A percentile compares a stretch with the other conserved stretches of the same genome.
Conservation (phyloP, 2,113 vertebrate genomes). For the Nerophis ophidion region DNA sequence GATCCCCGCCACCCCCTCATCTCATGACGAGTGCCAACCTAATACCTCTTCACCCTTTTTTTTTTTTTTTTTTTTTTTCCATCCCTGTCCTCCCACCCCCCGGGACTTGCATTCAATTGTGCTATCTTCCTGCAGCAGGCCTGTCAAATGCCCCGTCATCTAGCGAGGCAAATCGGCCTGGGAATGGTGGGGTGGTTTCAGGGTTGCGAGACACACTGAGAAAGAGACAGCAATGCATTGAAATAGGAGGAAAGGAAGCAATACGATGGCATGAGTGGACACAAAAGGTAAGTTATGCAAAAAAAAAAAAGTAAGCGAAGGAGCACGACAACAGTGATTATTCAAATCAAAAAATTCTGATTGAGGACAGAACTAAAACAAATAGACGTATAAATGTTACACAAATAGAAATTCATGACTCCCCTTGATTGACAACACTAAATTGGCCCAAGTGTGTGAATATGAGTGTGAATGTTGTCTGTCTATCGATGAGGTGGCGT, state of each 20-base stretch:
- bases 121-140: constrained; percentile 71
- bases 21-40: constrained; percentile 51
- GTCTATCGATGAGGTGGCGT: too few relatives aligned
- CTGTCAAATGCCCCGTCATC: constrained; percentile 60
- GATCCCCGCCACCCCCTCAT: constrained; percentile 23
- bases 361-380: constrained; percentile 1
- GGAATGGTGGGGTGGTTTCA: constrained; percentile 13
- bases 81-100: constrained; percentile 15
- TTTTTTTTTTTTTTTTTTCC: constrained; percentile 46
- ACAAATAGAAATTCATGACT: neutral
- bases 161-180: constrained; percentile 59
- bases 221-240: constrained; percentile 26
- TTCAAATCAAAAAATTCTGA: constrained; percentile 7
- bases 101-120: constrained; percentile 61
- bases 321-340: constrained; percentile 8
- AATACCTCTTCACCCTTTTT: constrained; percentile 60
- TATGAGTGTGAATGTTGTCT: too few relatives aligned
- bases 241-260: constrained; percentile 7
- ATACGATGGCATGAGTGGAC: constrained; percentile 9
- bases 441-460: too few relatives aligned
- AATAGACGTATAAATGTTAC: neutral
- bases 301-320: constrained; percentile 9
- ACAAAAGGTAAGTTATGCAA: constrained; percentile 17
- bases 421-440: too few relatives aligned
- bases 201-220: constrained; percentile 10